These are phyloP conservation scores for Mycteria americana DNA, from an alignment of 2,797 vertebrate genomes.

Conservation along the genomic window DNA sequence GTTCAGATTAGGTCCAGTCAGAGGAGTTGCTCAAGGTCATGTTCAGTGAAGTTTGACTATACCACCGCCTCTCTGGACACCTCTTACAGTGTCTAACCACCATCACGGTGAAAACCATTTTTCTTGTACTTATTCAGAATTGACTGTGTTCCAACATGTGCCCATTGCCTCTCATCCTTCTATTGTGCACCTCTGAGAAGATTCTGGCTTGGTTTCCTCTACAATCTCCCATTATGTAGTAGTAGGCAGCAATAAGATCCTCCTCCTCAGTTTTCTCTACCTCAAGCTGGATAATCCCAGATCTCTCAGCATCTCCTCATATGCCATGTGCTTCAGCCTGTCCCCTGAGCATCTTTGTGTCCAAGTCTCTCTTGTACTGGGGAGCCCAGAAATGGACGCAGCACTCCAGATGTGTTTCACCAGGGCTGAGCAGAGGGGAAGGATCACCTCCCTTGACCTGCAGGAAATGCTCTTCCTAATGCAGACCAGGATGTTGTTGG, in stretches of 20 bases:
- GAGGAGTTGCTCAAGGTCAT: background rate
- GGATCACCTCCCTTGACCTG: background rate
- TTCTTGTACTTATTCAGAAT: background rate
- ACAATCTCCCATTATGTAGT: background rate
- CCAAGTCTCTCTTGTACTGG: background rate
- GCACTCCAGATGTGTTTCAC: background rate
- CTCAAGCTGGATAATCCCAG: background rate
- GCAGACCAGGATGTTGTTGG: background rate
- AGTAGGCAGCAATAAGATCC: background rate
- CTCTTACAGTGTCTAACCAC: background rate
- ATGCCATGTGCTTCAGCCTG: background rate
- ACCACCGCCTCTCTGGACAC: background rate
- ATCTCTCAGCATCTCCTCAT: background rate
- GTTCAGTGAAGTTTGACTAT: background rate
- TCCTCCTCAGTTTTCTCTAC: background rate
- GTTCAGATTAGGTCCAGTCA: background rate
- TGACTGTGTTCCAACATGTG: background rate
- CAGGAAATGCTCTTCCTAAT: background rate
- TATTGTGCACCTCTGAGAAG: background rate
- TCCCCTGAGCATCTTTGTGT: background rate
- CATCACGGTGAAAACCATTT: background rate
- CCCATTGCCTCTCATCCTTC: background rate
- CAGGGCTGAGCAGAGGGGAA: background rate
- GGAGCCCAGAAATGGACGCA: background rate
- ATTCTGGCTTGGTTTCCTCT: background rate